Evolutionary conservation across 2,113 vertebrate species (phyloP), one percentile per base, ranked within the genome.

Genomic region (Cynoglossus semilaevis): DNA sequence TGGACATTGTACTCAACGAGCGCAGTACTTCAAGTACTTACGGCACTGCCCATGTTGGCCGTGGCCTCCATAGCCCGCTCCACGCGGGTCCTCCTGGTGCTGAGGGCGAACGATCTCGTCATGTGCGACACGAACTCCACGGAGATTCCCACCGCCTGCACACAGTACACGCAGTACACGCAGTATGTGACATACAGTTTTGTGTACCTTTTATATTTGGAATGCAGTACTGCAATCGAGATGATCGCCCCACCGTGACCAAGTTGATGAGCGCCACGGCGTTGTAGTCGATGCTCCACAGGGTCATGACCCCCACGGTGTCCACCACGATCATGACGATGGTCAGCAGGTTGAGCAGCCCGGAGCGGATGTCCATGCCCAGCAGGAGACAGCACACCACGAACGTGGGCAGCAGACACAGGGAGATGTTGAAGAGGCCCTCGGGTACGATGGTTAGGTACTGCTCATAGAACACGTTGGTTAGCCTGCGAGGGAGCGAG

Each of bases 71-170:
- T 84, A 0, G 95, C 95, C 12, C 94, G 88, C 41, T 90, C 92
- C 65, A 97, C 87, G 1, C 47, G 89, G 0, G 79, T 88, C 16
- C 74, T 72, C 55, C 85, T 72, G 36, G 51, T 80, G 88, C 94
- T 95, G 73, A 92, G 74, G 1, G 95, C 91, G 51, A 98, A 99
- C 51, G 94, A 89, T n/a, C 91, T 91, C 0, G 96, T 99, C 80
- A 95, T 81, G 51, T 98, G 96, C 34, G 96, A 98, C 76, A 98
- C 94, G n/a, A 99, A 99, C 88, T 98, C 96, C 85, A 99, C 96
- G 0, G 95, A 98, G 57, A 98, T 97, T 15, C 96, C 96, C 73
- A 98, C 94, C 0, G 94, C 94, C 96, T 99, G 85, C 0, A 42
- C 60, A 70, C 15, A 22, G n/a, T n/a, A n/a, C n/a, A n/a, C n/a